These are phyloP conservation scores for Apus apus DNA, from an alignment of 2,113 vertebrate species.

Conservation along the genomic window DNA sequence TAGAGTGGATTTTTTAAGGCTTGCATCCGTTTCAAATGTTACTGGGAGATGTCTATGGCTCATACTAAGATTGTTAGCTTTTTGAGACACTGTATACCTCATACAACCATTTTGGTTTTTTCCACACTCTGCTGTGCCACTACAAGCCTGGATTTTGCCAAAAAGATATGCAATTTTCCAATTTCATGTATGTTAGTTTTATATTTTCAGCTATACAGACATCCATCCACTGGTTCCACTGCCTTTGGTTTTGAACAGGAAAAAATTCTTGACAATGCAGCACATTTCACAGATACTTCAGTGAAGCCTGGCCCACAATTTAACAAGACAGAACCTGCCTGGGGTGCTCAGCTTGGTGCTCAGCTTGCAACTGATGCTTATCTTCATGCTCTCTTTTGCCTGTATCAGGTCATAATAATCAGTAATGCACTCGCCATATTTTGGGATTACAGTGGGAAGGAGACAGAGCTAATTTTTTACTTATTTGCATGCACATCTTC, in stretches of 20 bases:
- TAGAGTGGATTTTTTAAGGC: not conserved
- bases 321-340: not conserved
- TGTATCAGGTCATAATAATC: not conserved
- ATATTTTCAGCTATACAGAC: not conserved
- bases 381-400: not conserved
- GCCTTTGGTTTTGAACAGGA: not conserved
- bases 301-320: not conserved
- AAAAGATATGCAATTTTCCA: not conserved
- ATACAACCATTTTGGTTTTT: not conserved
- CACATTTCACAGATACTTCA: not conserved
- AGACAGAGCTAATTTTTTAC: not conserved
- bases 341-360: not conserved
- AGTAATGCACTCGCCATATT: not conserved
- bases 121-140: not conserved
- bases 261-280: not conserved
- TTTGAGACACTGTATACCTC: not conserved
- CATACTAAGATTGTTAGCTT: constrained; percentile 51
- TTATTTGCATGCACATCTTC: not conserved
- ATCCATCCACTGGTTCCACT: not conserved
- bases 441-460: not conserved
- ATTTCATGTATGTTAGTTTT: not conserved
- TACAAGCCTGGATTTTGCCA: not conserved
- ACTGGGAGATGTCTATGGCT: constrained; percentile 46
- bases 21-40: constrained; percentile 4
- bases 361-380: not conserved